Evolutionary conservation across 2,888 invertebrate species (phyloP), one percentile per base, ranked within the genome.

Genomic region (Meiosimyza decipiens): DNA sequence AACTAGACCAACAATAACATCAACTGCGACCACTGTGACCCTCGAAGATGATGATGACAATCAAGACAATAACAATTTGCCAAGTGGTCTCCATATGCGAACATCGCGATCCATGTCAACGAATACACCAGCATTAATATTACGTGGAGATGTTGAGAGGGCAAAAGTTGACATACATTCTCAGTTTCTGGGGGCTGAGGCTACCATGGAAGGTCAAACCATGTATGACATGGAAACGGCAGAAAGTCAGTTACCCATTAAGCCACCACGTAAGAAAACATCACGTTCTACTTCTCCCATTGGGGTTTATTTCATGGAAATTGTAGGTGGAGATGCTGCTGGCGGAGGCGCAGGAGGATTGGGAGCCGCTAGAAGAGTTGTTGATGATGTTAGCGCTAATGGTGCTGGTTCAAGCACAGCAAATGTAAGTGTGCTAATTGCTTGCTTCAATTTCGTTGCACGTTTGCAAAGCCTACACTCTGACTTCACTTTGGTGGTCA

Each of bases 251-350:
- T 77, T 82, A 77, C 87, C 87, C 49, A 75, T 84, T 47, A 86
- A 82, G 67, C 87, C 87, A 47, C 87, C 87, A 47, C 84, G 87
- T 71, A 82, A 82, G 75, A 86, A 85, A 79, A 76, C 80, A 65
- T 86, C 85, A 60, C 85, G 85, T 66, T 85, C 85, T 64, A 85
- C 81, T 75, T 85, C 86, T 18, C 85, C 86, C 18, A 62, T 52
- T 22, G 70, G 62, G 2, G 62, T 70, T 12, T 70, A 52, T 54
- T 70, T 62, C 54, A 62, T 62, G 62, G 70, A 70, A 63, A 62
- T 62, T 22, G 76, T 79, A 71, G 65, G 70, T 9, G 75, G 51
- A 13, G 57, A 57, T 13, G 57, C 18, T 57, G 57, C 57, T 40
- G 59, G 12, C 16, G 52, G 60, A 72, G 55, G 77, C 73, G 54